These are phyloP conservation scores for Hemicrepidius hirtus DNA, from an alignment of 2,888 invertebrate genomes.

Conservation along the genomic window DNA sequence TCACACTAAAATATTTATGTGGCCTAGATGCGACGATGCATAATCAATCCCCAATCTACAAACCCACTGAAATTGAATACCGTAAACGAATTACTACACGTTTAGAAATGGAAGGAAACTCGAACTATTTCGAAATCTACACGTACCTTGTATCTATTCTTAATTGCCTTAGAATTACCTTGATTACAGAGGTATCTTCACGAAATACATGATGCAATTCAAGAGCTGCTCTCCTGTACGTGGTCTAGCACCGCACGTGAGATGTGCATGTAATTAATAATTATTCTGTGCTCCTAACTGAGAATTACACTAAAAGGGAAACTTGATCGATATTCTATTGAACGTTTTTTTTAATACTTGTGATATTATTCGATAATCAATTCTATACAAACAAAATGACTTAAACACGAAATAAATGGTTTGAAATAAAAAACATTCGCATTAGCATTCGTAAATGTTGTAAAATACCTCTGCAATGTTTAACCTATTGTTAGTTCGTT, in stretches of 20 bases:
- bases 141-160: conserved; percentile 32
- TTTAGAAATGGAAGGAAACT: conserved; percentile 22
- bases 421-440: too few relatives aligned
- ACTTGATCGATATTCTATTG: too few relatives aligned
- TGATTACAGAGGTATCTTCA: conserved; percentile 33
- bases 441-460: too few relatives aligned
- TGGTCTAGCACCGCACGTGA: conserved; percentile 1
- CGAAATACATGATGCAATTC: conserved; percentile 27
- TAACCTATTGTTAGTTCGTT: conserved; percentile 9
- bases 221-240: not conserved
- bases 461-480: not conserved
- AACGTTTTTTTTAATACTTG: too few relatives aligned
- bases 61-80: conserved; percentile 2
- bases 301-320: too few relatives aligned
- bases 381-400: too few relatives aligned
- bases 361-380: too few relatives aligned
- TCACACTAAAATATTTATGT: conserved; percentile 3
- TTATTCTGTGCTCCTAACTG: too few relatives aligned
- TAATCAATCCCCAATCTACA: conserved; percentile 11
- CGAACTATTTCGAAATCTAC: conserved; percentile 35
- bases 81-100: conserved; percentile 25
- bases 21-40: conserved; percentile 13
- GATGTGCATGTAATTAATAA: not conserved
- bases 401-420: too few relatives aligned
- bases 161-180: conserved; percentile 39